These are phyloP conservation scores for Australoheros scitulus DNA, from an alignment of 2,113 vertebrate genomes.

Conservation along the genomic window DNA sequence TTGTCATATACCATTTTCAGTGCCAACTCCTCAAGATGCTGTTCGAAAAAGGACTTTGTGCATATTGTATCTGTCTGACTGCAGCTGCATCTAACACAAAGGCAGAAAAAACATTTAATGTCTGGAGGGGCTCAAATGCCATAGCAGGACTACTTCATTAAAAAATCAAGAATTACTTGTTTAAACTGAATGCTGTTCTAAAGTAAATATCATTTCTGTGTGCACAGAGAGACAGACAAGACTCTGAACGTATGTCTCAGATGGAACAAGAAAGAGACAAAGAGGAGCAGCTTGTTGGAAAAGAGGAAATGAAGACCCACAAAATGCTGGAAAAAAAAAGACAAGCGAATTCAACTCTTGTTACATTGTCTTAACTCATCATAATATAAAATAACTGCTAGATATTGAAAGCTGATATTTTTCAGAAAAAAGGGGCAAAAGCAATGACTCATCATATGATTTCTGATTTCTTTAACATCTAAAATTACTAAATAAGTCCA, in stretches of 20 bases:
- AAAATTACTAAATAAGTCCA: too few species aligned
- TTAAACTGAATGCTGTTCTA: not conserved
- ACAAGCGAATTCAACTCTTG: not conserved
- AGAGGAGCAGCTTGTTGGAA: not conserved
- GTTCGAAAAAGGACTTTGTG: fast-evolving
- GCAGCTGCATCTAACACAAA: not conserved
- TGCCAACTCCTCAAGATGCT: not conserved
- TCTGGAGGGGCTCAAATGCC: fast-evolving
- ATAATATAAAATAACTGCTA: too few species aligned
- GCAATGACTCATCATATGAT: too few species aligned
- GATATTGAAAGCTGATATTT: too few species aligned
- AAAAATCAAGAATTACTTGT: fast-evolving
- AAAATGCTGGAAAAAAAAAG: not conserved
- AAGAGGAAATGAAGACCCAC: not conserved
- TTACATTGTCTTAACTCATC: too few species aligned
- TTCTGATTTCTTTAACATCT: too few species aligned
- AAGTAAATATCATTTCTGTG: not conserved
- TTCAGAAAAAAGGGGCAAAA: too few species aligned
- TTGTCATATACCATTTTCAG: not conserved
- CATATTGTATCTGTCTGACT: not conserved
- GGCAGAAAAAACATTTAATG: not conserved
- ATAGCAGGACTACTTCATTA: not conserved
- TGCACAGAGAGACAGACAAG: not conserved
- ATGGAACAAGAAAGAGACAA: not conserved
- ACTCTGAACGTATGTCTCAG: fast-evolving